A percentile compares a stretch with the other conserved stretches of the same genome.
These are phyloP conservation scores for Xenopus laevis DNA, from an alignment of 2,113 vertebrate species.

Conservation along the genomic window DNA sequence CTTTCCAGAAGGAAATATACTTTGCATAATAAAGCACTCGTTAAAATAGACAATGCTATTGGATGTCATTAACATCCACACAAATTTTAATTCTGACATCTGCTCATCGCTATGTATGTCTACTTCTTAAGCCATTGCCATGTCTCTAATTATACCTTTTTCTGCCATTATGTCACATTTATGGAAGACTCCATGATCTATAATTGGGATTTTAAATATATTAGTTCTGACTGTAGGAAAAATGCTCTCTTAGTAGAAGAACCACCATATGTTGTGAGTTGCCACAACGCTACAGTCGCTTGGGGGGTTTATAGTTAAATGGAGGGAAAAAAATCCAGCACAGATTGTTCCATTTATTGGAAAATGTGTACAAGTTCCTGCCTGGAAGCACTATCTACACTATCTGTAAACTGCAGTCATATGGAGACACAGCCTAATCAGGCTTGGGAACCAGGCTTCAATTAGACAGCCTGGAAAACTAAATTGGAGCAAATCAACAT, in stretches of 20 bases:
- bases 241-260: too few species aligned
- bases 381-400: constrained; percentile 62
- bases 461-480: constrained; percentile 69
- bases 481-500: constrained; percentile 72
- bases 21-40: too few species aligned
- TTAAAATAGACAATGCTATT: too few species aligned
- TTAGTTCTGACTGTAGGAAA: too few species aligned
- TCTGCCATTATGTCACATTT: too few species aligned
- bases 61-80: background rate
- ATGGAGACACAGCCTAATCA: constrained; percentile 70
- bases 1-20: too few species aligned
- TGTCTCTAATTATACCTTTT: constrained; percentile 3
- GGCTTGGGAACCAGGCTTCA: constrained; percentile 64
- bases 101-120: constrained; percentile 1
- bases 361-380: constrained; percentile 65
- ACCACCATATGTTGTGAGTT: too few species aligned
- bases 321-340: background rate
- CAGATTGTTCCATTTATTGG: constrained; percentile 66
- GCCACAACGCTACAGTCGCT: too few species aligned
- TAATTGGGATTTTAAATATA: too few species aligned
- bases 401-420: constrained; percentile 63
- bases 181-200: too few species aligned
- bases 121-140: constrained; percentile 11
- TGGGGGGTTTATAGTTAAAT: background rate
- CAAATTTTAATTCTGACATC: constrained; percentile 5